A percentile compares a stretch with the other conserved stretches of the same genome.
Conservation (phyloP, 2,113 vertebrate genomes). For the Chlorodrepanis virens region DNA sequence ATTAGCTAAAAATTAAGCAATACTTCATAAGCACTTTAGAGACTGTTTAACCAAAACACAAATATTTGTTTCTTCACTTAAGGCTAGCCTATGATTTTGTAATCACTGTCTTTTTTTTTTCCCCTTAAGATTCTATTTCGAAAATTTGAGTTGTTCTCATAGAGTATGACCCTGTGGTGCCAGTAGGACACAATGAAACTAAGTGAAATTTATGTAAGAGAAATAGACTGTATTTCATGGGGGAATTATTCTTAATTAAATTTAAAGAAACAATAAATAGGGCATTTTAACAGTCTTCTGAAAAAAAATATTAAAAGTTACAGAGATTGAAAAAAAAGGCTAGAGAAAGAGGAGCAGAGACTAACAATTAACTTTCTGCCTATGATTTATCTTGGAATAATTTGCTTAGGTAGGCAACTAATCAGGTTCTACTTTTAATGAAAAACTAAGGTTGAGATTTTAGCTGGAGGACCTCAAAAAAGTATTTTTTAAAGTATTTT, state of each 20-base stretch:
- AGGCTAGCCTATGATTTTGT: neutral
- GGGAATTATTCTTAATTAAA: neutral
- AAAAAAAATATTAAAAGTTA: neutral
- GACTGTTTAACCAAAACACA: too few species aligned
- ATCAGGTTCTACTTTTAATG: neutral
- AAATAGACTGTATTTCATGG: neutral
- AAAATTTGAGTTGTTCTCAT: neutral
- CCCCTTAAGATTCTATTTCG: neutral
- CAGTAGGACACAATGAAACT: neutral
- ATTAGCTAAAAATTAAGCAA: neutral
- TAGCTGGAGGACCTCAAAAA: neutral
- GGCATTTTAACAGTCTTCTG: neutral
- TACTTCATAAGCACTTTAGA: neutral
- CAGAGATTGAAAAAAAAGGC: neutral
- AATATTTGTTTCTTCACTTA: neutral
- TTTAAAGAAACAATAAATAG: neutral
- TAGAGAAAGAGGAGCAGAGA: neutral
- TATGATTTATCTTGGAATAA: neutral
- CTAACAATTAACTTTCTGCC: neutral
- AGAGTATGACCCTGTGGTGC: neutral
- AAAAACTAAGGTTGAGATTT: neutral
- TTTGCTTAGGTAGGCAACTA: neutral
- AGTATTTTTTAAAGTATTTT: neutral
- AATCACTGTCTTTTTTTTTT: neutral
- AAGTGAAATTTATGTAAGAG: neutral